phyloP scores from a whole-genome alignment of 2,888 invertebrate species.

The Leucania comma region DNA sequence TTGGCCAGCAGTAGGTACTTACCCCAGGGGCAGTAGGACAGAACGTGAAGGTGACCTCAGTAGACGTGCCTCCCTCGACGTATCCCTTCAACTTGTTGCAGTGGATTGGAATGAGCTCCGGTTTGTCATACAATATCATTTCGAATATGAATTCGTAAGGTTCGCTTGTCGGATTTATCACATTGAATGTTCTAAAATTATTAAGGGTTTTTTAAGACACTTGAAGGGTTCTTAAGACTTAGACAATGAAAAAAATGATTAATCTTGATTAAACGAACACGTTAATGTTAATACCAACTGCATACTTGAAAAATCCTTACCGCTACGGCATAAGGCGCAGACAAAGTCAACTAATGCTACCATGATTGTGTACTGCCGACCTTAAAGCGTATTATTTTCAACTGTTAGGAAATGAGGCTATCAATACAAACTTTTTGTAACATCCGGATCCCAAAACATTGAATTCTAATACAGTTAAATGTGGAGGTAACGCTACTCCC shows the following conservation, averaged over 20 bases:
- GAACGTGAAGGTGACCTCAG: conserved; percentile 92
- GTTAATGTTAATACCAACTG: not conserved
- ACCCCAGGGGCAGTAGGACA: conserved; percentile 91
- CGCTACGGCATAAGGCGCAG: not conserved
- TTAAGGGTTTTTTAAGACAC: not conserved
- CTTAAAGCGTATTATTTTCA: not conserved
- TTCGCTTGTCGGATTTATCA: conserved; percentile 92
- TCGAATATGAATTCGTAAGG: conserved; percentile 91
- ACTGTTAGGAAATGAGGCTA: not conserved
- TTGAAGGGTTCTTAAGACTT: not conserved
- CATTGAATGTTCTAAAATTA: conserved; percentile 89
- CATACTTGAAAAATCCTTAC: not conserved
- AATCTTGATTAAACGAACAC: too few species aligned
- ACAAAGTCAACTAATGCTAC: not conserved
- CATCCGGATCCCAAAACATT: conserved; percentile 92
- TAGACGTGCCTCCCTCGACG: conserved; percentile 91
- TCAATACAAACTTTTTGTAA: conserved; percentile 84
- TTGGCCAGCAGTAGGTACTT: conserved; percentile 23
- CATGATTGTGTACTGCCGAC: not conserved
- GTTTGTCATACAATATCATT: conserved; percentile 85
- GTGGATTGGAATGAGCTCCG: conserved; percentile 89
- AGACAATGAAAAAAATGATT: not conserved
- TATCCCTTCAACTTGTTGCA: conserved; percentile 91
- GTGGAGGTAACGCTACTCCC: conserved; percentile 82
- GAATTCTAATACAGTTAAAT: conserved; percentile 92